A percentile compares a stretch with the other conserved stretches of the same genome.
phyloP scores from a whole-genome alignment of 2,113 vertebrate genomes.

The Microcebus tavaratra region DNA sequence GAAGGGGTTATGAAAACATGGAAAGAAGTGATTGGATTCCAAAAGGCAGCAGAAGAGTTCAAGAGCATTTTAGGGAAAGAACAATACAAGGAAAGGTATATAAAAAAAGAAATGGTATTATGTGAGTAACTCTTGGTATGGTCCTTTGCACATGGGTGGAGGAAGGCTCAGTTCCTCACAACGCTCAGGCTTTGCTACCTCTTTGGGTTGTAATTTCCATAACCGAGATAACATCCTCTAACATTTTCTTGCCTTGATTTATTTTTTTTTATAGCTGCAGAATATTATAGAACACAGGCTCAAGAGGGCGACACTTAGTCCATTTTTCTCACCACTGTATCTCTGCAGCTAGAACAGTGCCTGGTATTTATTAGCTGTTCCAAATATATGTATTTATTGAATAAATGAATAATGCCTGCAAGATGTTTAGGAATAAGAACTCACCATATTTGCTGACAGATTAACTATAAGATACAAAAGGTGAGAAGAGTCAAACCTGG shows the following conservation, averaged over 20 bases:
- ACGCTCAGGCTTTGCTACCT: neutral
- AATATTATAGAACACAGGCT: neutral
- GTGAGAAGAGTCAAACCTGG: neutral
- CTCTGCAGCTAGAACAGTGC: neutral
- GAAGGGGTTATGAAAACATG: neutral
- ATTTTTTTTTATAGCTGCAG: neutral
- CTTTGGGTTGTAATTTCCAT: neutral
- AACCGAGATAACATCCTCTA: neutral
- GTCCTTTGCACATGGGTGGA: neutral
- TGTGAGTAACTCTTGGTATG: neutral
- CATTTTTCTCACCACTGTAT: neutral
- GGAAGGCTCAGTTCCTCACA: neutral
- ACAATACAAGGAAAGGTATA: neutral
- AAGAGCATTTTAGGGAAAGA: neutral
- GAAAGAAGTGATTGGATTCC: neutral
- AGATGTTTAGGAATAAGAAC: neutral
- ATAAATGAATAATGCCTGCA: neutral
- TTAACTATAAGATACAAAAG: neutral
- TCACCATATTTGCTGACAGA: neutral
- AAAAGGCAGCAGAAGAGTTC: neutral
- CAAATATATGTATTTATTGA: neutral
- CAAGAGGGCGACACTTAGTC: neutral
- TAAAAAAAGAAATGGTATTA: neutral
- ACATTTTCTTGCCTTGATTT: neutral
- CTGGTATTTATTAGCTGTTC: neutral